phyloP scores from a whole-genome alignment of 2,113 vertebrate species.

The Cinclus cinclus region DNA sequence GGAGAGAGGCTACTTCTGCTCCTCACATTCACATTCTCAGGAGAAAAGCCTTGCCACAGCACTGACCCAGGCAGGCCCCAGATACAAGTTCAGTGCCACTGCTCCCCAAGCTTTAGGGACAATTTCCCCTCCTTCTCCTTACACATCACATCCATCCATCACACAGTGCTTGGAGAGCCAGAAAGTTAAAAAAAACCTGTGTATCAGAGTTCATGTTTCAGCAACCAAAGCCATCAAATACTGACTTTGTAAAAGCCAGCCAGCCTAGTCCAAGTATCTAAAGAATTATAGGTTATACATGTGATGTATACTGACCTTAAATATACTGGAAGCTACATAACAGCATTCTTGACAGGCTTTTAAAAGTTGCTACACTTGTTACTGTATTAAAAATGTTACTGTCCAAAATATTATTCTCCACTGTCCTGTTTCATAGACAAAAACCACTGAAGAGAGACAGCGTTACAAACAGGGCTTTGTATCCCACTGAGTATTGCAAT shows the following conservation, averaged over 20 bases:
- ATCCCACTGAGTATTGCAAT: background rate
- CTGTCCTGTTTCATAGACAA: rapidly evolving
- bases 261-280: background rate
- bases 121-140: background rate
- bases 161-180: background rate
- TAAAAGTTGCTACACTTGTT: background rate
- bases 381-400: background rate
- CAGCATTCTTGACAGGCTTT: background rate
- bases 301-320: background rate
- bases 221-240: slow-evolving; percentile 10
- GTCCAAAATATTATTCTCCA: background rate
- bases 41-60: background rate
- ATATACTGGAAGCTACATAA: background rate
- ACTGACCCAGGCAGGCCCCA: background rate
- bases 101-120: background rate
- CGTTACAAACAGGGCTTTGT: background rate
- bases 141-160: background rate
- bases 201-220: background rate
- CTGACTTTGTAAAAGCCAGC: background rate
- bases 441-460: rapidly evolving
- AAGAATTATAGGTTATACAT: background rate
- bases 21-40: background rate
- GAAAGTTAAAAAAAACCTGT: background rate
- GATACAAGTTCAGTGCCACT: rapidly evolving
- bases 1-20: background rate